phyloP scores from a whole-genome alignment of 2,888 invertebrate species.

The Dusona sp. region DNA sequence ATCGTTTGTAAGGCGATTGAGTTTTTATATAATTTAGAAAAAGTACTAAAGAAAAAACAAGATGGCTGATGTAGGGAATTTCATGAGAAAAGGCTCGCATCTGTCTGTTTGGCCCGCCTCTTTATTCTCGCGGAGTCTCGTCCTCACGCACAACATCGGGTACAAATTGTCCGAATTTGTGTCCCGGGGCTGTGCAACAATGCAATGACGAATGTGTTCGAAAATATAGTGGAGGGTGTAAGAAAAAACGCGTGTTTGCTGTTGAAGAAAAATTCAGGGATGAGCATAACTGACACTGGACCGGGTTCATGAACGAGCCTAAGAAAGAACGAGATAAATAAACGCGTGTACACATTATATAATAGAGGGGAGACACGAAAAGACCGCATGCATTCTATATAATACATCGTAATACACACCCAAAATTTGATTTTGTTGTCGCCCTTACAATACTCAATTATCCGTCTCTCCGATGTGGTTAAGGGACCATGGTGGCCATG shows the following conservation, averaged over 20 bases:
- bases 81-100: constrained; percentile 44
- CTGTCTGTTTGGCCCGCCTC: constrained; percentile 51
- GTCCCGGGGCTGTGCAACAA: constrained; percentile 66
- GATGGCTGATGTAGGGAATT: constrained; percentile 33
- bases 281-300: constrained; percentile 25
- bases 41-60: constrained; percentile 28
- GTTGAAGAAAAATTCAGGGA: constrained; percentile 46
- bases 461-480: constrained; percentile 71
- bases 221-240: constrained; percentile 28
- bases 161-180: constrained; percentile 60
- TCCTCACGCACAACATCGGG: constrained; percentile 26
- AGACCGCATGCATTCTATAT: constrained; percentile 44
- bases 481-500: constrained; percentile 71
- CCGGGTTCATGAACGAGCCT: constrained; percentile 6
- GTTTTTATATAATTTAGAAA: neutral
- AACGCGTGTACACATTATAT: constrained; percentile 46
- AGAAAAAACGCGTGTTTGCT: constrained; percentile 44
- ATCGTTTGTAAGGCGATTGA: neutral
- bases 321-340: constrained; percentile 31
- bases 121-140: constrained; percentile 37
- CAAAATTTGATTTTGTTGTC: constrained; percentile 83
- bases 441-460: constrained; percentile 83
- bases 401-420: constrained; percentile 69
- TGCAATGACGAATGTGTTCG: constrained; percentile 78
- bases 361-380: constrained; percentile 22